Conservation (phyloP, 2,888 invertebrate genomes). For the Steinernema scapterisci region DNA sequence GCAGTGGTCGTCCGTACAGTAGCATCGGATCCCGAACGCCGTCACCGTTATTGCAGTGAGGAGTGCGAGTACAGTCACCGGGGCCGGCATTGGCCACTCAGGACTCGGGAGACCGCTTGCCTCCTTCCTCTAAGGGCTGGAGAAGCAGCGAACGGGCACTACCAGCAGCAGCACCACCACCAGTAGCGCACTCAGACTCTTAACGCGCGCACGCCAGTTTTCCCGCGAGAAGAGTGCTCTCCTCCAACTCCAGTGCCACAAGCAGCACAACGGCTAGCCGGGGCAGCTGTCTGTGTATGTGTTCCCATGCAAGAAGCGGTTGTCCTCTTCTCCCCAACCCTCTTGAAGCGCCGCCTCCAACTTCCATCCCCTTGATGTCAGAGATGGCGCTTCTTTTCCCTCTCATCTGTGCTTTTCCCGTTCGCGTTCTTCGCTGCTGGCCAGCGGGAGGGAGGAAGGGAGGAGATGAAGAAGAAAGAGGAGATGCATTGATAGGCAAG, state of each 20-base stretch:
- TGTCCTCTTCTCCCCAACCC: conserved; percentile 23
- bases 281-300: conserved; percentile 29
- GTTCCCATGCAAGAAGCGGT: conserved; percentile 33
- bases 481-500: conserved; percentile 30
- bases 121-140: neutral
- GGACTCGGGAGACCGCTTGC: neutral
- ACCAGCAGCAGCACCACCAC: neutral
- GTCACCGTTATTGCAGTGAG: conserved; percentile 30
- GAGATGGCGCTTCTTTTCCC: conserved; percentile 27
- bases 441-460: no score
- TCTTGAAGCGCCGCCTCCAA: conserved; percentile 28
- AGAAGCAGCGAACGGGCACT: conserved; percentile 21
- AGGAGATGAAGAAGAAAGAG: neutral
- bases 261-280: conserved; percentile 32
- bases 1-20: conserved; percentile 64
- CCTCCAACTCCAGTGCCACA: conserved; percentile 1
- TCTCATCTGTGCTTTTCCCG: conserved; percentile 25
- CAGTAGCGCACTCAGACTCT: conserved; percentile 28
- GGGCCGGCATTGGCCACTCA: conserved; percentile 30
- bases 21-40: conserved; percentile 40
- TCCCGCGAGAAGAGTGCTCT: conserved; percentile 33
- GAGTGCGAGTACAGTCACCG: conserved; percentile 23
- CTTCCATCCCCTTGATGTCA: conserved; percentile 31
- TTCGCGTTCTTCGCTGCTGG: neutral
- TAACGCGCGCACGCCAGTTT: conserved; percentile 32